Conservation (phyloP, 2,113 vertebrate species). For the Proterorhinus semilunaris region DNA sequence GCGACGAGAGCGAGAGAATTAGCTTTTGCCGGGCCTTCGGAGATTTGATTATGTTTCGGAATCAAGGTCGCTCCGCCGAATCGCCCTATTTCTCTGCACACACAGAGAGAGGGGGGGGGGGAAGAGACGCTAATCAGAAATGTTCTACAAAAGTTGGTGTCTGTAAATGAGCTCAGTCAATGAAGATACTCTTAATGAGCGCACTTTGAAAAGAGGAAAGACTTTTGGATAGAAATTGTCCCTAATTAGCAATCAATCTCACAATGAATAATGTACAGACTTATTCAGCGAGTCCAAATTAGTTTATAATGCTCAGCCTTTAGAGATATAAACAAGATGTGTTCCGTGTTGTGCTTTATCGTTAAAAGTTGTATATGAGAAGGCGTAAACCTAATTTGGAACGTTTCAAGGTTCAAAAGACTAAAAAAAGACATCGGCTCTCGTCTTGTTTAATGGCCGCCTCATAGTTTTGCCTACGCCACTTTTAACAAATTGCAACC, state of each 20-base stretch:
- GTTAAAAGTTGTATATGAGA: too few species aligned
- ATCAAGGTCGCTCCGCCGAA: slow-evolving; percentile 70
- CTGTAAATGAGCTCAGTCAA: slow-evolving; percentile 45
- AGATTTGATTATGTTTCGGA: slow-evolving; percentile 65
- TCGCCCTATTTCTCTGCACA: slow-evolving; percentile 66
- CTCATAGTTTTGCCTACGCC: too few species aligned
- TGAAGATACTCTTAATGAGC: slow-evolving; percentile 52
- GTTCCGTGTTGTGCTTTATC: too few species aligned
- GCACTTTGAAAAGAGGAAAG: slow-evolving; percentile 44
- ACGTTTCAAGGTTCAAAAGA: too few species aligned
- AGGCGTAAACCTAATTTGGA: too few species aligned
- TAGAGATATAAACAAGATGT: too few species aligned
- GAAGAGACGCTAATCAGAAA: slow-evolving; percentile 66
- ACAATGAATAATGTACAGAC: too few species aligned
- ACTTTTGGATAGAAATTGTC: slow-evolving; percentile 36
- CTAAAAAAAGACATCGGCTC: too few species aligned
- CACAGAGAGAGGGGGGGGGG: neutral
- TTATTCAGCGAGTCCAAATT: too few species aligned
- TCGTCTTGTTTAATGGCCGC: too few species aligned
- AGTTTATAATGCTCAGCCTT: too few species aligned
- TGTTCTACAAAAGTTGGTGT: slow-evolving; percentile 67
- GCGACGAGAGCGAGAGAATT: slow-evolving; percentile 74
- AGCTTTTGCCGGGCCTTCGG: slow-evolving; percentile 61
- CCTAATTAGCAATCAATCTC: slow-evolving; percentile 29
- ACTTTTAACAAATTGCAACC: too few species aligned